phyloP scores from a whole-genome alignment of 2,888 invertebrate genomes.

The Athrips mouffetella region DNA sequence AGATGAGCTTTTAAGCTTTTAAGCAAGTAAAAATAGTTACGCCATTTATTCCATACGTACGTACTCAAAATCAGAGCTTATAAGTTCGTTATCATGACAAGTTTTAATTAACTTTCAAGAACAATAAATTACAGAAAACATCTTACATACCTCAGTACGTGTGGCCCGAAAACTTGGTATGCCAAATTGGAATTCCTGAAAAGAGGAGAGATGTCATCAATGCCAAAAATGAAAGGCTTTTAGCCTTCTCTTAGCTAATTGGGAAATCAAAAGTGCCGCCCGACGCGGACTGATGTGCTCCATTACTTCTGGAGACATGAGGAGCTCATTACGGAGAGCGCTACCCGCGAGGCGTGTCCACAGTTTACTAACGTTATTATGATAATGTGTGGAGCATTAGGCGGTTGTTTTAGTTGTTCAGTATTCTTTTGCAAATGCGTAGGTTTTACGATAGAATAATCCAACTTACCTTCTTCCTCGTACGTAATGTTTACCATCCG shows the following conservation, averaged over 20 bases:
- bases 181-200: constrained; percentile 6
- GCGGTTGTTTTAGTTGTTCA: no score
- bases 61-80: no score
- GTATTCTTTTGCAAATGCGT: no score
- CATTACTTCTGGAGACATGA: constrained; percentile 36
- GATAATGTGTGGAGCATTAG: background rate
- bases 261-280: constrained; percentile 51
- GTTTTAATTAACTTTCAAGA: background rate
- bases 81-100: no score
- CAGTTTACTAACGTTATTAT: background rate
- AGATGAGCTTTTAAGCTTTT: constrained; percentile 7
- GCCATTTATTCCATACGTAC: no score
- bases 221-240: constrained; percentile 35
- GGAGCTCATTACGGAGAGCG: constrained; percentile 26
- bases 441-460: no score
- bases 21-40: no score
- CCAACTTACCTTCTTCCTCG: no score
- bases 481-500: no score
- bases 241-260: constrained; percentile 49
- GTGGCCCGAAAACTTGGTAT: background rate
- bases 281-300: constrained; percentile 35
- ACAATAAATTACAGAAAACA: constrained; percentile 1
- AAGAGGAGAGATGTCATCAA: constrained; percentile 23
- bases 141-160: background rate
- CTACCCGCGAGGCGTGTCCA: constrained; percentile 1